A percentile compares a stretch with the other conserved stretches of the same genome.
Conservation (phyloP, 2,113 vertebrate species). For the Phodopus roborovskii region DNA sequence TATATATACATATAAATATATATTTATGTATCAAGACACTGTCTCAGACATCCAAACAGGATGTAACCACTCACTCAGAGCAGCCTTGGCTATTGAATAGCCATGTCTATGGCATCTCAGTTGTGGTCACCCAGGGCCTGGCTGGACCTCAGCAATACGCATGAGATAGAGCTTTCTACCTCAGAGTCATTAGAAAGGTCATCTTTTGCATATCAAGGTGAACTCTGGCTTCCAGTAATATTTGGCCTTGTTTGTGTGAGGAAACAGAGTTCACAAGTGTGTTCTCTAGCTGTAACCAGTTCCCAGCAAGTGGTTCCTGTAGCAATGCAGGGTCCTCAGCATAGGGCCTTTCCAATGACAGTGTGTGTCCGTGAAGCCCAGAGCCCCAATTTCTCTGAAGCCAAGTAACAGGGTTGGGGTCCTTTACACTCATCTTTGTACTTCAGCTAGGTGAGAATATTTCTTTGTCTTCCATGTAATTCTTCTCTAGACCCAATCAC, state of each 20-base stretch:
- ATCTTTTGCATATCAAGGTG: not conserved
- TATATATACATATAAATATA: no score
- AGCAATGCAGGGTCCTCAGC: not conserved
- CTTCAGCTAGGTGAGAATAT: not conserved
- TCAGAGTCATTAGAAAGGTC: not conserved
- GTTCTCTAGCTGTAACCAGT: not conserved
- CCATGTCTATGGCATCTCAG: not conserved
- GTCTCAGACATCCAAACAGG: not conserved
- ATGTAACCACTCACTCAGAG: not conserved
- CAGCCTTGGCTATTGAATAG: not conserved
- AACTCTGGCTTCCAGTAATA: not conserved
- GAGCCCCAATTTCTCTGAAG: not conserved
- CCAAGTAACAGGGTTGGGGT: not conserved
- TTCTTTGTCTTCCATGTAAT: not conserved
- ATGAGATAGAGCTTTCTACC: not conserved
- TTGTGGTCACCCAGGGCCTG: not conserved
- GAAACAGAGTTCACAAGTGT: not conserved
- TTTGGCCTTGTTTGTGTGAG: not conserved
- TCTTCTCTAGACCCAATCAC: not conserved
- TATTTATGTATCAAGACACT: not conserved
- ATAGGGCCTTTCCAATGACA: not conserved
- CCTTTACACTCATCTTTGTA: not conserved
- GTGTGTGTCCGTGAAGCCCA: not conserved
- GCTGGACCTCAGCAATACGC: not conserved
- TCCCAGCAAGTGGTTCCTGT: not conserved